Evolutionary conservation across 1,140 invertebrate species (phyloP).

Genomic region (Pachypsylla venusta): DNA sequence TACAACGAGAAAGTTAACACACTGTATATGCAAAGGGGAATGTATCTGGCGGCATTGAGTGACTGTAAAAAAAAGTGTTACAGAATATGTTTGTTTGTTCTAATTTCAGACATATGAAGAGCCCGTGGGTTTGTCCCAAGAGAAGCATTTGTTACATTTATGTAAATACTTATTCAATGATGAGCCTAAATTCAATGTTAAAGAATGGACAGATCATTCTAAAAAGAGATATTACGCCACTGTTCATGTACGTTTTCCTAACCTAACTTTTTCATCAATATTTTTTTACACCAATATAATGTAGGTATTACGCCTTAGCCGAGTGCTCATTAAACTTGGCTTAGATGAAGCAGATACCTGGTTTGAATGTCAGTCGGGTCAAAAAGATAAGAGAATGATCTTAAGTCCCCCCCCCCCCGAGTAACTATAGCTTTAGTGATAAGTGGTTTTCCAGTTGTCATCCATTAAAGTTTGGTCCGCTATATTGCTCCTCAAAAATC

Average conservation of each 20-base stretch:
- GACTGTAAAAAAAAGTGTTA: too few relatives aligned
- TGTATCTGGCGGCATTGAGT: too few relatives aligned
- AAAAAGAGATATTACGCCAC: background rate
- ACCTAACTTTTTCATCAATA: too few relatives aligned
- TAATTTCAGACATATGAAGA: background rate
- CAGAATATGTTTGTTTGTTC: too few relatives aligned
- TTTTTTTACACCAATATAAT: background rate
- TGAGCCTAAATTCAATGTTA: background rate
- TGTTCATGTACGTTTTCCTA: background rate
- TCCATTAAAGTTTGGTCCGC: too few relatives aligned
- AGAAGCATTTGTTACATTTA: background rate
- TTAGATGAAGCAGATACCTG: background rate
- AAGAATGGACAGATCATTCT: background rate
- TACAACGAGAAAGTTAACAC: too few relatives aligned
- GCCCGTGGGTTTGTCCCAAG: background rate
- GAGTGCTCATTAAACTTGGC: background rate
- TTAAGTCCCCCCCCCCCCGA: too few relatives aligned
- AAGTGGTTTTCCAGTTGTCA: too few relatives aligned
- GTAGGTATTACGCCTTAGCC: background rate
- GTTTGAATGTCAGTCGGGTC: background rate
- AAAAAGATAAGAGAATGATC: background rate
- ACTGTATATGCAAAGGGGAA: too few relatives aligned
- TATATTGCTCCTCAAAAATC: too few relatives aligned
- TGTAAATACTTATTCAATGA: background rate
- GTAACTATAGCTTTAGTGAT: too few relatives aligned